phyloP scores from a whole-genome alignment of 2,797 vertebrate species.

The Sebastes dallii region DNA sequence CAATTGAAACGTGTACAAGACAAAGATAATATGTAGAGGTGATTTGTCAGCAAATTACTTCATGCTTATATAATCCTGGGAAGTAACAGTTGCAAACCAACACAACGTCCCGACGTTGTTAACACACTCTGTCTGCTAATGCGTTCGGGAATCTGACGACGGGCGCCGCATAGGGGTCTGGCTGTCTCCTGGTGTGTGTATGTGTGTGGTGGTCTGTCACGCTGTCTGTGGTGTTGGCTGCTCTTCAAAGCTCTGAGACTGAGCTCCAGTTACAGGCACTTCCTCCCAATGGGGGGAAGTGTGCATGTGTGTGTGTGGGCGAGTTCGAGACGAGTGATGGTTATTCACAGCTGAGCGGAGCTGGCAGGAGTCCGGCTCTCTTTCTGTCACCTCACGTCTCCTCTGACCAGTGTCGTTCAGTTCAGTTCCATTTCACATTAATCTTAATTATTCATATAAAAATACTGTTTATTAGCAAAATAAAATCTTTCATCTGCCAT shows the following conservation, averaged over 20 bases:
- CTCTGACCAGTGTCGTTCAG: not conserved
- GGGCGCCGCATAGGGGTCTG: slow-evolving; percentile 26
- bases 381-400: slow-evolving; percentile 38
- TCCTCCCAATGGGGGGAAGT: slow-evolving; percentile 72
- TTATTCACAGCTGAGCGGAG: slow-evolving; percentile 68
- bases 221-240: slow-evolving; percentile 54
- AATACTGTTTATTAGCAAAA: not conserved
- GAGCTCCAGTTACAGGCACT: slow-evolving; percentile 82
- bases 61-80: slow-evolving; percentile 26
- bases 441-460: not conserved
- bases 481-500: not conserved
- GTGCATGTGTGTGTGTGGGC: slow-evolving; percentile 47
- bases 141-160: slow-evolving; percentile 16
- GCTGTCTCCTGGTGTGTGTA: slow-evolving; percentile 10
- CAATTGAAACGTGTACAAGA: not conserved
- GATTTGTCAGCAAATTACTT: not conserved
- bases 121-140: slow-evolving; percentile 36
- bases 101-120: slow-evolving; percentile 10
- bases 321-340: slow-evolving; percentile 63
- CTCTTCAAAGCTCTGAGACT: slow-evolving; percentile 74
- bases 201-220: slow-evolving; percentile 41
- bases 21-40: not conserved
- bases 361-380: slow-evolving; percentile 39
- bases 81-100: slow-evolving; percentile 15
- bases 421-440: not conserved